Percentiles rank a stretch among this genome's conserved stretches.
Conservation (phyloP, 2,888 invertebrate species). For the Noctua comes region DNA sequence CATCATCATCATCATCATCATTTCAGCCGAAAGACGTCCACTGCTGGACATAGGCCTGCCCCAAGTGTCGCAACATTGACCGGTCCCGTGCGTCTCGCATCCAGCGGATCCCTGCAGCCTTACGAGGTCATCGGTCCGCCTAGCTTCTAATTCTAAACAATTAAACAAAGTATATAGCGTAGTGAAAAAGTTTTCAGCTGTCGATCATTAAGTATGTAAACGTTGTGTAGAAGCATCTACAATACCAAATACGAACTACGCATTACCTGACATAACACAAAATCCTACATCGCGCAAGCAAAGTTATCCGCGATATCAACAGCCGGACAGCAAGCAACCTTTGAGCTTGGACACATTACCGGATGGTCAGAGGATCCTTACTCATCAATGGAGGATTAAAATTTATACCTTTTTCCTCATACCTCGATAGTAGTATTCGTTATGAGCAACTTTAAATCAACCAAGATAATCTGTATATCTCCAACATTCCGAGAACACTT, state of each 20-base stretch:
- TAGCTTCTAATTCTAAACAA: not conserved
- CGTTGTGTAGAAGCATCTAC: not conserved
- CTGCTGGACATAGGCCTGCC: no score
- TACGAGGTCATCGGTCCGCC: no score
- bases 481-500: not conserved
- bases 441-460: no score
- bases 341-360: not conserved
- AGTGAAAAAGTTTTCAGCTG: not conserved
- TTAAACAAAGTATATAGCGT: no score
- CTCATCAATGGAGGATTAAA: not conserved
- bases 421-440: no score
- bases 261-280: no score
- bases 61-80: no score
- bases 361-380: not conserved
- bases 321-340: not conserved
- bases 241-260: not conserved
- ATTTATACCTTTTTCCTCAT: not conserved
- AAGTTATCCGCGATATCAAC: not conserved
- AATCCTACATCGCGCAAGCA: not conserved
- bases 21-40: no score
- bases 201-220: not conserved
- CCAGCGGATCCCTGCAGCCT: no score
- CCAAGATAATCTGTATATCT: not conserved
- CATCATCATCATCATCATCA: no score
- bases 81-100: no score